Conservation (phyloP, 2,888 invertebrate genomes). For the Hyles lineata region DNA sequence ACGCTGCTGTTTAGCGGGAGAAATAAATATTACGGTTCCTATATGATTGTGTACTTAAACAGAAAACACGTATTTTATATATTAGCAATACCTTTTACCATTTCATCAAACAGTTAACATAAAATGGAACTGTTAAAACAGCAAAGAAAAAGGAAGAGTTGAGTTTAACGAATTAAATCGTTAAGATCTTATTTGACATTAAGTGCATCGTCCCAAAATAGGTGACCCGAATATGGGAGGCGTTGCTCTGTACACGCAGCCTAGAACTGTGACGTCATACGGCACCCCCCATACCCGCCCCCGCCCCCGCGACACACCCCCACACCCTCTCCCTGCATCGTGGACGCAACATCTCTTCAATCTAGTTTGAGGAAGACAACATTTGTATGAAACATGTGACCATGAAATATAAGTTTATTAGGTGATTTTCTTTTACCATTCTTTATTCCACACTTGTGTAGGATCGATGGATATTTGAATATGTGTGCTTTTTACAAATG, state of each 20-base stretch:
- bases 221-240: slow-evolving; percentile 67
- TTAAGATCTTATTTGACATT: slow-evolving; percentile 36
- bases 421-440: not conserved
- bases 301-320: slow-evolving; percentile 25
- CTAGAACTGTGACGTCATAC: slow-evolving; percentile 68
- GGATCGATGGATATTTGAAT: no score
- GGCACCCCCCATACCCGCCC: slow-evolving; percentile 35
- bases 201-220: slow-evolving; percentile 69
- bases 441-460: no score
- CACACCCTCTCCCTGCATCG: slow-evolving; percentile 15
- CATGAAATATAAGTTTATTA: not conserved
- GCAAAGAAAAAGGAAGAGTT: no score
- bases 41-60: no score
- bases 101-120: no score
- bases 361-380: not conserved
- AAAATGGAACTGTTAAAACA: no score
- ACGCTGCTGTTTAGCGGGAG: no score
- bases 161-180: not conserved
- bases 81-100: no score
- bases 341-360: not conserved
- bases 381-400: slow-evolving; percentile 9
- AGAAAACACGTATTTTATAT: no score
- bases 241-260: slow-evolving; percentile 62
- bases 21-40: no score
- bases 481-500: no score